Evolutionary conservation across 2,113 vertebrate species (phyloP).

Genomic region (Spheniscus mendiculus): DNA sequence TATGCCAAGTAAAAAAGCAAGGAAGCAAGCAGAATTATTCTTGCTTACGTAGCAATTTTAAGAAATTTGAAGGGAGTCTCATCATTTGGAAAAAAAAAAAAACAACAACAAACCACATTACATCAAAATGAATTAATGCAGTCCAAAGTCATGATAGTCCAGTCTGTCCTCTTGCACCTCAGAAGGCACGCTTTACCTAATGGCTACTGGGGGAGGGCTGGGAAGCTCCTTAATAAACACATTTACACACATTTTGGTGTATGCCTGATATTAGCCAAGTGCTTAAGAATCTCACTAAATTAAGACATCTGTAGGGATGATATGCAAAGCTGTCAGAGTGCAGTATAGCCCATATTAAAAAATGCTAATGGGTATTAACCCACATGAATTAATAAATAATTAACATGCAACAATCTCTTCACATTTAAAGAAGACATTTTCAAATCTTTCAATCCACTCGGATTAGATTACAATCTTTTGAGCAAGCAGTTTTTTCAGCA

Average conservation of each 20-base stretch:
- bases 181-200: background rate
- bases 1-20: background rate
- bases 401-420: background rate
- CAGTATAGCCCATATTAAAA: background rate
- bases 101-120: background rate
- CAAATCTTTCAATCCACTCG: background rate
- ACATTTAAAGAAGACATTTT: background rate
- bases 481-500: slow-evolving; percentile 29
- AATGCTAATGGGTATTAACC: background rate
- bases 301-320: background rate
- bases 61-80: background rate
- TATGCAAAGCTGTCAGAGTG: background rate
- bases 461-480: slow-evolving; percentile 38
- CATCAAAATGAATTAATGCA: background rate
- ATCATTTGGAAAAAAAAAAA: background rate
- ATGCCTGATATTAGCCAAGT: background rate
- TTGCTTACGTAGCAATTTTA: background rate
- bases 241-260: background rate
- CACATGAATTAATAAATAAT: slow-evolving; percentile 1
- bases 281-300: background rate
- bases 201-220: background rate
- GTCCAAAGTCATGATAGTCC: background rate
- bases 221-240: background rate
- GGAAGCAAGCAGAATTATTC: background rate
- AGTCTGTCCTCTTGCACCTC: background rate